Evolutionary conservation across 2,113 vertebrate genomes (phyloP), one percentile per base, ranked within the genome.

Genomic region (Barbus barbus): DNA sequence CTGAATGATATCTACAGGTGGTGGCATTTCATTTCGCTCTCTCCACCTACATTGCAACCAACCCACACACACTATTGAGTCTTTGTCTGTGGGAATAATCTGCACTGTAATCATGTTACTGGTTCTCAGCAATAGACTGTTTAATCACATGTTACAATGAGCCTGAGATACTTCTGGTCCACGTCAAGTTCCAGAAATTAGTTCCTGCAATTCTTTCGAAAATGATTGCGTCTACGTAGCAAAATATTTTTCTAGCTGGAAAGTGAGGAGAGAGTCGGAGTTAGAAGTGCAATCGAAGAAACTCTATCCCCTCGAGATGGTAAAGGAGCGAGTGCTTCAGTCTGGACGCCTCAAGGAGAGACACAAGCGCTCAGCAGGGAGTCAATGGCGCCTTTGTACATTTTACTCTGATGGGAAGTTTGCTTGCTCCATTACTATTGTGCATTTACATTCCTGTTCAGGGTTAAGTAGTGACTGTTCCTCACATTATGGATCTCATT

Each of bases 181-280:
- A 56, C 69, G 67, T 85, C 72, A 69, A 83, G 41, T 60, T 85
- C 80, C 53, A 81, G 63, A 63, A 88, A 84, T 74, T 24, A 24
- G 79, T 82, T 85, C 76, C 53, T 85, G 83, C 46, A 83, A 36
- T 60, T 78, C 24, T 44, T 46, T n/a, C 12, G 58, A 38, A 87
- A 86, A 71, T 31, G 18, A 84, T 86, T 24, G 83, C 51, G 4
- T 33, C 46, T 63, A 20, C 48, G 63, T 78, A 65, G 46, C 24
- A 75, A 85, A 87, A 87, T 87, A 86, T 87, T 87, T 84, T 67
- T 83, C 20, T 72, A 83, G 82, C 65, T 86, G 78, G 33, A 76
- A 75, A 63, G 44, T 33, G 69, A 38, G 61, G 36, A 72, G 9
- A 24, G 67, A 56, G 13, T 82, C 1, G 13, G 82, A 87, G 77